Conservation (phyloP, 2,888 invertebrate species). For the Holacanthella duospinosa region DNA sequence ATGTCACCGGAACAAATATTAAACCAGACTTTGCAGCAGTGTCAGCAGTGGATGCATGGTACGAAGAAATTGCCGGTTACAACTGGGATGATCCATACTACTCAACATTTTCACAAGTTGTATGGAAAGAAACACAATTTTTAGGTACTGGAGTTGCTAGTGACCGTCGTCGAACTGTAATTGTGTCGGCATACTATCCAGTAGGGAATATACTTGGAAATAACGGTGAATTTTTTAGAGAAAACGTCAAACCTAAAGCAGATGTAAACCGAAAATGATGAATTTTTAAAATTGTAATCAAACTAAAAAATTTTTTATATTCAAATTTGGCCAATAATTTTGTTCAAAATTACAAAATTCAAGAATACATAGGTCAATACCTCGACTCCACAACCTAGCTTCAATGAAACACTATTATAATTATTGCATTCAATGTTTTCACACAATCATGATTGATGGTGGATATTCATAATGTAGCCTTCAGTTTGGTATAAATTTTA, state of each 20-base stretch:
- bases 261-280: no score
- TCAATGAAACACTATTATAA: no score
- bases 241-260: not conserved
- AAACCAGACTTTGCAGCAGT: not conserved
- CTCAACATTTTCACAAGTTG: slow-evolving; percentile 5
- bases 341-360: no score
- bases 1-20: not conserved
- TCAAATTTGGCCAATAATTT: no score
- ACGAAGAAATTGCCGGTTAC: not conserved
- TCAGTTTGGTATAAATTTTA: no score
- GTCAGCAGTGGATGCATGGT: not conserved
- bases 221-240: not conserved
- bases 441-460: no score
- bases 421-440: no score
- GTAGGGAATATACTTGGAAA: not conserved
- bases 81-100: not conserved
- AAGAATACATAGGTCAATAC: no score
- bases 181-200: not conserved
- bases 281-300: no score
- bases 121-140: not conserved
- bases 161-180: not conserved
- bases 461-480: no score
- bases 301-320: no score
- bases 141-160: not conserved
- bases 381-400: no score